These are phyloP conservation scores for Reticulitermes speratus DNA, from an alignment of 1,140 invertebrate genomes.

Conservation along the genomic window DNA sequence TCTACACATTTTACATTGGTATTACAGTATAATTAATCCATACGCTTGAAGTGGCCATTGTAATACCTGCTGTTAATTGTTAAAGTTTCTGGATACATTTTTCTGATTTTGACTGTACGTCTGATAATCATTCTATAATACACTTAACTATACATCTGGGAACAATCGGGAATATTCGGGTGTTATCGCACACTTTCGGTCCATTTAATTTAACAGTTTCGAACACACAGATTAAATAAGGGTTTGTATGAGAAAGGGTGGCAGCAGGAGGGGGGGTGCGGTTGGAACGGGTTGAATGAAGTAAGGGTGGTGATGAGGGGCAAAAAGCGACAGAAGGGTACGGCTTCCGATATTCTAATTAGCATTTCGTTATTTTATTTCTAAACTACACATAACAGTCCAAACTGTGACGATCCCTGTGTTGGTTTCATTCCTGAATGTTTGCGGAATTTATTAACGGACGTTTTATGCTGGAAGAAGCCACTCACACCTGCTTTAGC, in stretches of 20 bases:
- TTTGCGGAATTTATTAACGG: background rate
- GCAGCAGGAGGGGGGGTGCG: background rate
- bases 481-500: background rate
- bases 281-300: background rate
- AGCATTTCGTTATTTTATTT: slow-evolving; percentile 22
- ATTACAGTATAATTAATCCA: background rate
- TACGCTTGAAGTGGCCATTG: background rate
- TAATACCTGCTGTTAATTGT: background rate
- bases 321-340: background rate
- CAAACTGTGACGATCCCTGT: background rate
- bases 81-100: background rate
- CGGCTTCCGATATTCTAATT: slow-evolving; percentile 2
- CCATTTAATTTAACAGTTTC: slow-evolving; percentile 28
- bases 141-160: slow-evolving; percentile 27
- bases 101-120: background rate
- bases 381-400: background rate
- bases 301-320: background rate
- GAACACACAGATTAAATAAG: slow-evolving; percentile 1
- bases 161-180: slow-evolving; percentile 17
- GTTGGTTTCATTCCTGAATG: background rate
- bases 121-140: background rate
- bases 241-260: background rate
- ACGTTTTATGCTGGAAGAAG: too few relatives aligned
- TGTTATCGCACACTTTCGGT: slow-evolving; percentile 27
- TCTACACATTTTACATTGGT: background rate